These are phyloP conservation scores for Papilio dardanus DNA, from an alignment of 1,140 invertebrate species.

Conservation along the genomic window DNA sequence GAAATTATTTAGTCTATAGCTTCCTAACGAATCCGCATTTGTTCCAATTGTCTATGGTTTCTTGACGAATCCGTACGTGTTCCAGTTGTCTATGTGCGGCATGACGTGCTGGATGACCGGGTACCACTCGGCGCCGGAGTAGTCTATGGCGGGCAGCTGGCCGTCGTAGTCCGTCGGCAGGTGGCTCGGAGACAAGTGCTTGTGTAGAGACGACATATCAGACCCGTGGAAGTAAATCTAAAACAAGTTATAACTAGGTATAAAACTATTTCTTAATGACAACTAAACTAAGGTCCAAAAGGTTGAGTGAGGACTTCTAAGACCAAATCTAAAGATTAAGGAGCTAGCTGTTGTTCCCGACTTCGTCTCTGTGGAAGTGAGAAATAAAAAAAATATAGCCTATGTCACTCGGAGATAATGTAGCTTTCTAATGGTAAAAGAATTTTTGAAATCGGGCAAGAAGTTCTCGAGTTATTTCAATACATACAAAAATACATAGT, in stretches of 20 bases:
- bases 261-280: not conserved
- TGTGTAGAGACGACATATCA: constrained; percentile 88
- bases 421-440: too few species aligned
- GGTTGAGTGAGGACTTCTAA: too few species aligned
- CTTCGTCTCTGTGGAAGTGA: too few species aligned
- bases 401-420: too few species aligned
- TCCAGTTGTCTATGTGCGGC: constrained; percentile 86
- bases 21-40: constrained; percentile 84
- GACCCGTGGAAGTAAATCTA: constrained; percentile 90
- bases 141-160: constrained; percentile 88
- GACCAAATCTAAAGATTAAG: too few species aligned
- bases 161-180: constrained; percentile 91
- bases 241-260: constrained; percentile 45
- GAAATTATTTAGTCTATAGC: constrained; percentile 47
- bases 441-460: too few species aligned
- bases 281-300: not conserved
- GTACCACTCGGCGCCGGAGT: constrained; percentile 89
- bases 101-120: constrained; percentile 84
- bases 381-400: too few species aligned
- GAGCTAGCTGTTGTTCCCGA: too few species aligned
- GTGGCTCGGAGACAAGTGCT: constrained; percentile 85
- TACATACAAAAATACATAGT: too few species aligned
- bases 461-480: too few species aligned
- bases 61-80: constrained; percentile 85
- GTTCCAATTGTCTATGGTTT: constrained; percentile 82